Conservation (phyloP, 2,888 invertebrate genomes). For the Philereme vetulata region DNA sequence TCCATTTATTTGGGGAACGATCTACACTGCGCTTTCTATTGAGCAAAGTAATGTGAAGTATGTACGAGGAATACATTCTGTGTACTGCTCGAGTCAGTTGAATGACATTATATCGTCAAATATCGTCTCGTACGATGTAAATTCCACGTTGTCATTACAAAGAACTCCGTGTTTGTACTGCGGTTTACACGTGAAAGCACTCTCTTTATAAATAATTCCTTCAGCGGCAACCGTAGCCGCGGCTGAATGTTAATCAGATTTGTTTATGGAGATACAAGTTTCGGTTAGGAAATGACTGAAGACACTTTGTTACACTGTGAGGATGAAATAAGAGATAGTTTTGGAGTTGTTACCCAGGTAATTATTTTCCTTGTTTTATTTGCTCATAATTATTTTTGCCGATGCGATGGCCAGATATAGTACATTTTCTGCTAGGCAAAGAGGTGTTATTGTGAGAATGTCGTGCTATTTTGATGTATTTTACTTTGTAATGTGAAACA, state of each 20-base stretch:
- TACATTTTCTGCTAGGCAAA: too few species aligned
- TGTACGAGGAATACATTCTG: too few species aligned
- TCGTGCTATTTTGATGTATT: too few species aligned
- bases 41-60: too few species aligned
- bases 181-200: slow-evolving; percentile 20
- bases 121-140: slow-evolving; percentile 8
- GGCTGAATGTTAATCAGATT: slow-evolving; percentile 19
- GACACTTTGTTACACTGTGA: neutral
- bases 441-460: too few species aligned
- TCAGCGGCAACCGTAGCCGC: slow-evolving; percentile 8
- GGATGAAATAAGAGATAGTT: neutral
- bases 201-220: slow-evolving; percentile 27
- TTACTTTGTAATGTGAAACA: too few species aligned
- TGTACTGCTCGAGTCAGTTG: neutral
- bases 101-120: neutral
- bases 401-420: too few species aligned
- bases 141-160: neutral
- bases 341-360: too few species aligned
- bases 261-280: slow-evolving; percentile 7
- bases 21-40: too few species aligned
- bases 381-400: too few species aligned
- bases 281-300: neutral
- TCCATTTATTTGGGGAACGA: too few species aligned
- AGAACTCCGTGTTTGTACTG: slow-evolving; percentile 7
- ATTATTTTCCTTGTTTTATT: too few species aligned